These are phyloP conservation scores for Tiliacea aurago DNA, from an alignment of 2,888 invertebrate species.

Conservation along the genomic window DNA sequence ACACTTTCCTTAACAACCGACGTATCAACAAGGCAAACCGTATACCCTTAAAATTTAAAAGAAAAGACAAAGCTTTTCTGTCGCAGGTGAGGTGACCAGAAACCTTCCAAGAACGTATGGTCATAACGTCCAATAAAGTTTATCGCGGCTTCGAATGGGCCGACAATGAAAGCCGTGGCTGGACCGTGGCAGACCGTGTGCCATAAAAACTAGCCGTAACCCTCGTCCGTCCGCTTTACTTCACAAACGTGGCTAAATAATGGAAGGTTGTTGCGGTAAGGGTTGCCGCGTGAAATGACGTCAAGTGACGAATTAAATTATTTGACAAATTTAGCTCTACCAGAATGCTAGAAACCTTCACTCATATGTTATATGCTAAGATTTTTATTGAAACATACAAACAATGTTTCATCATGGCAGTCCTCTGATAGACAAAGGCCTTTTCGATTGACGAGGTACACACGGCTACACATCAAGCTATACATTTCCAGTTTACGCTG, in stretches of 20 bases:
- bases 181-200: slow-evolving; percentile 42
- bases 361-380: too few species aligned
- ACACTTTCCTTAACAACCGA: slow-evolving; percentile 21
- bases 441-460: too few species aligned
- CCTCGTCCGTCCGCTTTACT: slow-evolving; percentile 61
- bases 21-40: slow-evolving; percentile 17
- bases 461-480: too few species aligned
- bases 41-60: slow-evolving; percentile 27
- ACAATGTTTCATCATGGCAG: too few species aligned
- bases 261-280: slow-evolving; percentile 51
- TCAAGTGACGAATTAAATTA: not conserved
- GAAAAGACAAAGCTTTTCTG: not conserved
- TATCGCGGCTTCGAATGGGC: slow-evolving; percentile 60
- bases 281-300: slow-evolving; percentile 43
- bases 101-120: slow-evolving; percentile 49
- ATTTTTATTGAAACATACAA: too few species aligned
- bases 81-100: slow-evolving; percentile 56
- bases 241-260: slow-evolving; percentile 66
- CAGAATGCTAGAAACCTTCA: not conserved
- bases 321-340: not conserved
- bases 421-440: too few species aligned
- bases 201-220: slow-evolving; percentile 63
- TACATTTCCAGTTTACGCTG: too few species aligned
- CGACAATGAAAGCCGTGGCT: slow-evolving; percentile 61
- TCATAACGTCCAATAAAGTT: slow-evolving; percentile 61